phyloP scores from a whole-genome alignment of 2,797 vertebrate species.

The Lophius americanus region DNA sequence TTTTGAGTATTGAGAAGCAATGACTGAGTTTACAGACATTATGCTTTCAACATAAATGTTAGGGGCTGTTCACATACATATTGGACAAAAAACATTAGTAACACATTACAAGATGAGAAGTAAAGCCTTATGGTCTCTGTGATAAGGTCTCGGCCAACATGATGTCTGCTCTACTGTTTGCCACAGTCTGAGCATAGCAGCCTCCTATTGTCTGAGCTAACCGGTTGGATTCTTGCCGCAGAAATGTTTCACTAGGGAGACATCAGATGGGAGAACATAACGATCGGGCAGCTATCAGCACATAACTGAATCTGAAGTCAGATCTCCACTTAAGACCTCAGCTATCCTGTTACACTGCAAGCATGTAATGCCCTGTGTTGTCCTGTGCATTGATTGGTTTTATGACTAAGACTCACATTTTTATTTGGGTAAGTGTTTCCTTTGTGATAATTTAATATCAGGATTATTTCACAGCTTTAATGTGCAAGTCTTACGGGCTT shows the following conservation, averaged over 20 bases:
- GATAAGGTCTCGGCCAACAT: neutral
- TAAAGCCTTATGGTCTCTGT: neutral
- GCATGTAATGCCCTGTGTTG: constrained; percentile 49
- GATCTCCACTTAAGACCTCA: constrained; percentile 46
- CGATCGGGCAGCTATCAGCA: constrained; percentile 60
- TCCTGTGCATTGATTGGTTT: constrained; percentile 52
- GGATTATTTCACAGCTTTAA: constrained; percentile 52
- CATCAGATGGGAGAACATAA: constrained; percentile 57
- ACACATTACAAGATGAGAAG: too few relatives aligned
- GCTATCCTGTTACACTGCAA: constrained; percentile 59
- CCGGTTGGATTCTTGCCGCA: constrained; percentile 37
- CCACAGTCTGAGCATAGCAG: neutral
- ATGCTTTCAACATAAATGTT: too few relatives aligned
- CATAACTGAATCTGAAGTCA: constrained; percentile 66
- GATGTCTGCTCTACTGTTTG: constrained; percentile 25
- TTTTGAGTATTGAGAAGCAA: too few relatives aligned
- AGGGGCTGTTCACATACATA: too few relatives aligned
- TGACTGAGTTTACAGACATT: too few relatives aligned
- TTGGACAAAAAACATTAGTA: too few relatives aligned
- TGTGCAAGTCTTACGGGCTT: constrained; percentile 15
- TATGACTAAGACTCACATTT: constrained; percentile 52
- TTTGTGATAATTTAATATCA: constrained; percentile 54
- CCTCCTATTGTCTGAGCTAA: constrained; percentile 29
- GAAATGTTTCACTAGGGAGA: constrained; percentile 47
- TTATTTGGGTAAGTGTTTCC: constrained; percentile 66